These are phyloP conservation scores for Cristatella mucedo DNA, from an alignment of 2,888 invertebrate species.

Conservation along the genomic window DNA sequence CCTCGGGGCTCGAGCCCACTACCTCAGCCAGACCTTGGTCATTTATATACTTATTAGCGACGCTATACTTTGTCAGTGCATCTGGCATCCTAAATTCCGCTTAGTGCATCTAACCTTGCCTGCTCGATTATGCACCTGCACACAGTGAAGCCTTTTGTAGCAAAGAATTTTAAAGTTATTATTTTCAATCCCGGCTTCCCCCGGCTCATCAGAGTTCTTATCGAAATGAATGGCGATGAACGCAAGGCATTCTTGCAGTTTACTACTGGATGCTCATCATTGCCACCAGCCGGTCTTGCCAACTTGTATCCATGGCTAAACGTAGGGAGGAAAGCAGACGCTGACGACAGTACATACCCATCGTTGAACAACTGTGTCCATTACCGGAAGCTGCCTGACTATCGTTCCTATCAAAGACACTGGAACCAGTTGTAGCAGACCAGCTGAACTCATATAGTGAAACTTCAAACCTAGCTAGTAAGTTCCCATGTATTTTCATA, in stretches of 20 bases:
- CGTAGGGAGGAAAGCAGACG: slow-evolving; percentile 91
- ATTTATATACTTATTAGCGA: too few species aligned
- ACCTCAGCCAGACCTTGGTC: too few species aligned
- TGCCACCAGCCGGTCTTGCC: slow-evolving; percentile 83
- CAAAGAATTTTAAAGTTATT: slow-evolving; percentile 12
- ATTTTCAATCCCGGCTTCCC: slow-evolving; percentile 72
- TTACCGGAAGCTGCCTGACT: slow-evolving; percentile 91
- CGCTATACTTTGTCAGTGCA: not conserved
- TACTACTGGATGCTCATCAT: slow-evolving; percentile 90
- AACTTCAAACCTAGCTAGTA: too few species aligned
- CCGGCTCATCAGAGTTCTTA: slow-evolving; percentile 79
- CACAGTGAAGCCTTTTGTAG: not conserved
- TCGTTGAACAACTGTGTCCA: slow-evolving; percentile 99
- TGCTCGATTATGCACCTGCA: not conserved
- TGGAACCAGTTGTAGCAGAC: too few species aligned
- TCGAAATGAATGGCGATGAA: slow-evolving; percentile 74
- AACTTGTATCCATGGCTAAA: slow-evolving; percentile 92
- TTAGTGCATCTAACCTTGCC: not conserved
- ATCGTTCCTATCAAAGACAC: too few species aligned
- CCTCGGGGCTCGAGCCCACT: too few species aligned
- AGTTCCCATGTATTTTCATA: too few species aligned
- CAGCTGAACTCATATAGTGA: too few species aligned
- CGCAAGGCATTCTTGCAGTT: slow-evolving; percentile 95
- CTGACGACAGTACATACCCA: slow-evolving; percentile 88
- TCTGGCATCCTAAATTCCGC: slow-evolving; percentile 2